Percentiles rank a stretch among this genome's conserved stretches.
These are phyloP conservation scores for Julus scanicus DNA, from an alignment of 2,888 invertebrate genomes.

Conservation along the genomic window DNA sequence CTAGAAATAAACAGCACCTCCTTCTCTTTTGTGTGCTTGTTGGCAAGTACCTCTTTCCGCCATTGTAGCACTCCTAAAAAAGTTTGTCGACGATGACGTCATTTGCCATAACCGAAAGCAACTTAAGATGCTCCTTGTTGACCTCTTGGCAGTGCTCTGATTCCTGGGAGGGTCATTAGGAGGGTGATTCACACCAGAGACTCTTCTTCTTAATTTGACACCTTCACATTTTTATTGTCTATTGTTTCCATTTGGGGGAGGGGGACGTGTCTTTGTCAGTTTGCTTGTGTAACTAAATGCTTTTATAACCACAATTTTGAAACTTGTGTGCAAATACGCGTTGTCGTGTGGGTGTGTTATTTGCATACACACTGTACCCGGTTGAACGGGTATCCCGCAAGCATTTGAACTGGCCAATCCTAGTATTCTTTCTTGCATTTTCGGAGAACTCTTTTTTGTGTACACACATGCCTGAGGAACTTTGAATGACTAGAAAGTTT, in stretches of 20 bases:
- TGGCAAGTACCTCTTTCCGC: neutral
- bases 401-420: neutral
- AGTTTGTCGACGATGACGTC: neutral
- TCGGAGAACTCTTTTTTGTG: neutral
- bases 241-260: neutral
- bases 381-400: neutral
- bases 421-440: neutral
- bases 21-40: neutral
- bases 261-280: neutral
- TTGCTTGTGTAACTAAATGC: neutral
- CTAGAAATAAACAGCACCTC: constrained; percentile 30
- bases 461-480: neutral
- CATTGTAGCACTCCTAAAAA: neutral
- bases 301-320: constrained; percentile 30
- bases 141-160: constrained; percentile 44
- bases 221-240: constrained; percentile 18
- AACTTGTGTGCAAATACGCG: neutral
- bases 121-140: constrained; percentile 21
- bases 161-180: neutral
- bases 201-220: constrained; percentile 18
- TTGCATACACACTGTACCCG: neutral
- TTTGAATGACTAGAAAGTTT: neutral
- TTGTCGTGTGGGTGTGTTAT: constrained; percentile 36
- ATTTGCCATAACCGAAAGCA: neutral
- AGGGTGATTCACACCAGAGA: constrained; percentile 28